phyloP scores from a whole-genome alignment of 2,888 invertebrate species.

The Drosophila aldrichi region DNA sequence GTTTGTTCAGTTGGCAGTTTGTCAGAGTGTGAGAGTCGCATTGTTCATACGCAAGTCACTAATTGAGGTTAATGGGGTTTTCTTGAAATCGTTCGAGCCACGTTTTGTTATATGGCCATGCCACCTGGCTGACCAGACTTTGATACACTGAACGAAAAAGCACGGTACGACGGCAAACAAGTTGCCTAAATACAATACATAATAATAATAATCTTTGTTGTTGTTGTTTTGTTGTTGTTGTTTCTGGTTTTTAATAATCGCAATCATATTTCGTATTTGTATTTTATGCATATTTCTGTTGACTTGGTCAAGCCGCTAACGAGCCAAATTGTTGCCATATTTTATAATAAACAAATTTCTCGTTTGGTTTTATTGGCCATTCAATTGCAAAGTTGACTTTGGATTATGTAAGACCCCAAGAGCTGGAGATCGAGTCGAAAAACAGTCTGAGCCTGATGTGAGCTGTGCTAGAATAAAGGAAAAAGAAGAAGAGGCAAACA shows the following conservation, averaged over 20 bases:
- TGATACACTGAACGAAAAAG: constrained; percentile 26
- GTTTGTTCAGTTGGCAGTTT: constrained; percentile 59
- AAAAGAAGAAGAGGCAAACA: background rate
- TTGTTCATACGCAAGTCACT: constrained; percentile 76
- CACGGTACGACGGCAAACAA: background rate
- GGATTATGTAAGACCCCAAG: background rate
- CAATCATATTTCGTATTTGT: constrained; percentile 9
- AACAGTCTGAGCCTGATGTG: constrained; percentile 13
- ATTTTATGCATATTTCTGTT: constrained; percentile 17
- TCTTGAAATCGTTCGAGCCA: constrained; percentile 72
- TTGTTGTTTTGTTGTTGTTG: no score
- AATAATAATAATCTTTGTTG: constrained; percentile 11
- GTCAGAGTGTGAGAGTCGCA: constrained; percentile 44
- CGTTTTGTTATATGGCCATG: constrained; percentile 56
- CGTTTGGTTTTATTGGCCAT: background rate
- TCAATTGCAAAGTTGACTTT: background rate
- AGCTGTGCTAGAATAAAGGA: constrained; percentile 11
- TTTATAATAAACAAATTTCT: background rate
- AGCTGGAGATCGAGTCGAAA: background rate
- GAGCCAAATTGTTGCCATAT: background rate
- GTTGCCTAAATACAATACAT: constrained; percentile 10
- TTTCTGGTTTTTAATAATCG: constrained; percentile 14
- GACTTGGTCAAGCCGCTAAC: background rate
- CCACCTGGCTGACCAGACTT: constrained; percentile 55
- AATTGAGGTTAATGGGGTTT: constrained; percentile 82